These are phyloP conservation scores for Melikaiella ostensackeni DNA, from an alignment of 2,888 invertebrate species.

Conservation along the genomic window DNA sequence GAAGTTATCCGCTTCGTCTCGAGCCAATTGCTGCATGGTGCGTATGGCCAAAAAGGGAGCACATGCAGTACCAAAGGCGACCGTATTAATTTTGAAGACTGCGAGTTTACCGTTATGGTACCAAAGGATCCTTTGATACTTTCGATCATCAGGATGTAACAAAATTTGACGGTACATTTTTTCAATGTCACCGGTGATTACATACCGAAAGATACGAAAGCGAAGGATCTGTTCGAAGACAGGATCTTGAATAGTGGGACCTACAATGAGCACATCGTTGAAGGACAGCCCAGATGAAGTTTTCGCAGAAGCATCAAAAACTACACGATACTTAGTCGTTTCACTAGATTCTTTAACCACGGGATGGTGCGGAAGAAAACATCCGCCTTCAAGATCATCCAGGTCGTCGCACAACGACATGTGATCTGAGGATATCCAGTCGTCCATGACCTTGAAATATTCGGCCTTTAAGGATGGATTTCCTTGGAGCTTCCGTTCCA, in stretches of 20 bases:
- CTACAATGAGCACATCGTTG: conserved; percentile 61
- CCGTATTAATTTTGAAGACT: conserved; percentile 52
- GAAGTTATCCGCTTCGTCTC: too few species aligned
- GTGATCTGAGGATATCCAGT: conserved; percentile 6
- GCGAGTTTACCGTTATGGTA: conserved; percentile 57
- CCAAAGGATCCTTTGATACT: conserved; percentile 22
- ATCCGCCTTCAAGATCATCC: not conserved
- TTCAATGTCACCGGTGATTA: too few species aligned
- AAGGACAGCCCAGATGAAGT: conserved; percentile 53
- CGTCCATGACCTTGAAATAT: conserved; percentile 21
- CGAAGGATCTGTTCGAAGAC: conserved; percentile 59
- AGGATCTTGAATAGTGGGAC: conserved; percentile 61
- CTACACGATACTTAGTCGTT: conserved; percentile 38
- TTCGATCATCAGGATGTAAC: too few species aligned
- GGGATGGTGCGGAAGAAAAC: conserved; percentile 41
- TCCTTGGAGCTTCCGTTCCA: conserved; percentile 5
- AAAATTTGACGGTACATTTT: too few species aligned
- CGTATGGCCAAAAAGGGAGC: conserved; percentile 57
- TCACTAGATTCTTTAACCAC: conserved; percentile 20
- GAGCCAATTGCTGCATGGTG: too few species aligned
- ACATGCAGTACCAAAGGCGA: conserved; percentile 56
- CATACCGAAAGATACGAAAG: conserved; percentile 56
- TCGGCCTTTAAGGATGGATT: conserved; percentile 2
- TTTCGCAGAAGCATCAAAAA: conserved; percentile 43
- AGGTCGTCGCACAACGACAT: conserved; percentile 35